Percentiles rank a stretch among this genome's conserved stretches.
These are phyloP conservation scores for Halichondria panicea DNA, from an alignment of 37 sponge, comb jelly and placozoan species.

Conservation along the genomic window DNA sequence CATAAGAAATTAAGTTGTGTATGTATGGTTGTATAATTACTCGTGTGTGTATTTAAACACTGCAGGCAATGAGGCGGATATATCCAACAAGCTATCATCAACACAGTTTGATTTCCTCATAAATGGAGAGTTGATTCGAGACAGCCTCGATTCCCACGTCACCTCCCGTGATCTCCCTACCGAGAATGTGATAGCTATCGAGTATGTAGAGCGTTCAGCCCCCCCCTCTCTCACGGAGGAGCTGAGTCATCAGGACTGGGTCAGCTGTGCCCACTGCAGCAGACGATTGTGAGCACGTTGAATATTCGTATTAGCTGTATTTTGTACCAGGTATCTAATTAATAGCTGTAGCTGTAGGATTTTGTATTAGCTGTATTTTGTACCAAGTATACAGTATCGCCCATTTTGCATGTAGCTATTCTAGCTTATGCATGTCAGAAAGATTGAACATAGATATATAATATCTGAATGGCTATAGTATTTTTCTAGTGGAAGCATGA, in stretches of 20 bases:
- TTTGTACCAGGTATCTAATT: no score
- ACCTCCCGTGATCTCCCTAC: constrained; percentile 9
- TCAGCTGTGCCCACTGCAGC: constrained; percentile 64
- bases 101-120: constrained; percentile 76
- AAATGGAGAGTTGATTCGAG: constrained; percentile 48
- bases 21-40: no score
- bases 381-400: no score
- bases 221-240: constrained; percentile 54
- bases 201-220: constrained; percentile 57
- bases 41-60: background rate
- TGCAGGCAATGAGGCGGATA: constrained; percentile 1
- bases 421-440: no score
- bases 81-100: background rate
- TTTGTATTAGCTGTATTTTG: no score
- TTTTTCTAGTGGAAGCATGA: no score
- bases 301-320: no score
- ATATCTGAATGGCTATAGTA: no score
- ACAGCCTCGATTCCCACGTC: constrained; percentile 40
- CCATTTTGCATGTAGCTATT: no score
- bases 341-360: no score
- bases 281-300: constrained; percentile 68
- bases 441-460: no score
- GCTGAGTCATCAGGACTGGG: constrained; percentile 82
- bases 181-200: constrained; percentile 71
- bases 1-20: no score